A percentile compares a stretch with the other conserved stretches of the same genome.
Evolutionary conservation across 2,113 vertebrate species (phyloP).

Genomic region (Hipposideros armiger): DNA sequence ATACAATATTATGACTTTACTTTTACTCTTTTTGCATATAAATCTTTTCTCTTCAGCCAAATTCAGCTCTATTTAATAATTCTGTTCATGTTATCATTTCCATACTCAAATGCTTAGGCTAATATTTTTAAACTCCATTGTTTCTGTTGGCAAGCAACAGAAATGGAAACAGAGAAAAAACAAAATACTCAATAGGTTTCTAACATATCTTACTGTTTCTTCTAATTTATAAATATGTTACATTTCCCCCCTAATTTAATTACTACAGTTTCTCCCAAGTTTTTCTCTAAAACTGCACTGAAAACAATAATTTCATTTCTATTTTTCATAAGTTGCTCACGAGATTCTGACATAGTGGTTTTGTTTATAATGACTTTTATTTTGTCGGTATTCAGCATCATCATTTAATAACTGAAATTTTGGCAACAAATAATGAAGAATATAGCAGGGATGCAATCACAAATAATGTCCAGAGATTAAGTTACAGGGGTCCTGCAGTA

Average conservation of each 20-base stretch:
- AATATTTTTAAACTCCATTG: not conserved
- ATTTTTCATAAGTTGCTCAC: not conserved
- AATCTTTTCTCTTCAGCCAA: not conserved
- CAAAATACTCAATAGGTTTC: not conserved
- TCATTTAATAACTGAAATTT: not conserved
- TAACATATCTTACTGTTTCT: not conserved
- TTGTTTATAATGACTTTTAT: not conserved
- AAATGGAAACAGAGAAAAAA: not conserved
- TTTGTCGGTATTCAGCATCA: not conserved
- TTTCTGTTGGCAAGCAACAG: not conserved
- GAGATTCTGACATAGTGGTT: not conserved
- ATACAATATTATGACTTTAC: not conserved
- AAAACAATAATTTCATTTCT: not conserved
- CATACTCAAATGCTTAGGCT: not conserved
- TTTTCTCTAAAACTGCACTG: not conserved
- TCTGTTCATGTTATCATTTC: not conserved
- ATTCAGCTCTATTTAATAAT: not conserved
- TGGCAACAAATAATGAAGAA: not conserved
- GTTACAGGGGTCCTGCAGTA: not conserved
- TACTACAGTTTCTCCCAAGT: not conserved
- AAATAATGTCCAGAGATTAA: not conserved
- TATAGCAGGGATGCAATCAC: not conserved
- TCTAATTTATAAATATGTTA: constrained; percentile 19
- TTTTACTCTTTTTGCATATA: not conserved
- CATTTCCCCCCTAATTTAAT: not conserved